Base-by-base conservation (phyloP, 2,888 invertebrate species). In the Lacanobia wlatinum region DNA sequence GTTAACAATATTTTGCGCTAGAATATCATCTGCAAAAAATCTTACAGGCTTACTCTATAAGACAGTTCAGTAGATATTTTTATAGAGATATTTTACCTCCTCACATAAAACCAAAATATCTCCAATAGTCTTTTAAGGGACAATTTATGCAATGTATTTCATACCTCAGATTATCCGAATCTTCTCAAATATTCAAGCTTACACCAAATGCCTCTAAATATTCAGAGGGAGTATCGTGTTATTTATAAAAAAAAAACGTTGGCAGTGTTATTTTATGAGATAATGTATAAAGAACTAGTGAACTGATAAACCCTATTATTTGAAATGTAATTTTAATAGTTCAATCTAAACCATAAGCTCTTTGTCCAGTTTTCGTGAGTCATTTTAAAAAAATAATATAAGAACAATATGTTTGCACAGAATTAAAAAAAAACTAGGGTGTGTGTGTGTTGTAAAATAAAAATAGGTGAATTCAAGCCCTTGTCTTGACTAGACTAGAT, bases 81-180 rank as follows among this genome's bases (percentile, higher is more conserved):
- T 40, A 56, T 58, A 38, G 12, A 58, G 12, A 38, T 58, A 58
- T 59, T 79, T 70, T 60, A 63, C 53, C 48, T 70, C 21, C 43
- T 14, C 23, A 52, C 46, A 76, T 69, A 76, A 81, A 79, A 76
- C 66, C 46, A 67, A 84, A 84, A 84, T 75, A 71, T 69, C 63
- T 52, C 62, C 68, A 56, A 75, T 67, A 82, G 80, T 76, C 76
- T 83, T 84, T 70, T 82, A 76, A 64, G 83, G 85, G 85, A 85
- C 83, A 85, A 85, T 85, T 85, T 85, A 87, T 85, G 85, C 76
- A 74, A 84, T 85, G 73, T 78, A 76, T 84, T 85, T 87, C 73
- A 85, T 84, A 83, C 80, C 83, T 78, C 73, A 69, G 82, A 85
- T 84, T 85, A 85, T 87, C 73, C 66, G 71, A 75, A 81, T 81